phyloP scores from a whole-genome alignment of 2,797 vertebrate species.

The Intellagama lesueurii region DNA sequence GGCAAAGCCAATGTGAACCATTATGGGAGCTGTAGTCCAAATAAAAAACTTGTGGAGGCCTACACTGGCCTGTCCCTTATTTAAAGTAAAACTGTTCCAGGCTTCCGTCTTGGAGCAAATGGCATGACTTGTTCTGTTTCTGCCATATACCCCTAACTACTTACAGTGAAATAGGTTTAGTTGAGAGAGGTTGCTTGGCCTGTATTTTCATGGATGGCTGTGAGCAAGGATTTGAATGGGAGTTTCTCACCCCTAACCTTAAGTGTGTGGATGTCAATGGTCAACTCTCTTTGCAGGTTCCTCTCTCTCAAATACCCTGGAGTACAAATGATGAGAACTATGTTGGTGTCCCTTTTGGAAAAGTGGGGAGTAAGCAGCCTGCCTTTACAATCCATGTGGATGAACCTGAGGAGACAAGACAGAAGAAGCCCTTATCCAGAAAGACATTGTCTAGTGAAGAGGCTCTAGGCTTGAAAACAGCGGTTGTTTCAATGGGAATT shows the following conservation, averaged over 20 bases:
- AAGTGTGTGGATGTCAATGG: neutral
- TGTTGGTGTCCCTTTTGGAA: conserved; percentile 75
- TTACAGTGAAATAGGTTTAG: neutral
- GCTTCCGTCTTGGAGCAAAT: too few relatives aligned
- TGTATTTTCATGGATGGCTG: neutral
- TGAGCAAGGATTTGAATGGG: neutral
- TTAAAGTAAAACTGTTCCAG: too few relatives aligned
- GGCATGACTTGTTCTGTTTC: neutral
- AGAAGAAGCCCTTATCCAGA: conserved; percentile 75
- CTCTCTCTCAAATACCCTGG: conserved; percentile 60
- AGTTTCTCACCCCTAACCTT: neutral
- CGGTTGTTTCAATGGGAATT: conserved; percentile 76
- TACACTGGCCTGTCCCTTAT: too few relatives aligned
- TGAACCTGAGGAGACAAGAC: conserved; percentile 81
- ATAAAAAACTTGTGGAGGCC: too few relatives aligned
- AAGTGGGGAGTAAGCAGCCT: conserved; percentile 77
- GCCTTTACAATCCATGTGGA: conserved; percentile 88
- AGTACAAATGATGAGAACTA: conserved; percentile 81
- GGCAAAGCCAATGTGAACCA: too few relatives aligned
- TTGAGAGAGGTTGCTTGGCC: neutral
- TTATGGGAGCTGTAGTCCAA: too few relatives aligned
- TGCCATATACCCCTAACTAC: neutral
- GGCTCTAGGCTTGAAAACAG: conserved; percentile 76
- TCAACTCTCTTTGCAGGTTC: conserved; percentile 45
- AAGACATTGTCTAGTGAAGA: conserved; percentile 63